Percentiles rank a stretch among this genome's conserved stretches.
Conservation (phyloP, 2,797 vertebrate genomes). For the Spinus olivaceus region DNA sequence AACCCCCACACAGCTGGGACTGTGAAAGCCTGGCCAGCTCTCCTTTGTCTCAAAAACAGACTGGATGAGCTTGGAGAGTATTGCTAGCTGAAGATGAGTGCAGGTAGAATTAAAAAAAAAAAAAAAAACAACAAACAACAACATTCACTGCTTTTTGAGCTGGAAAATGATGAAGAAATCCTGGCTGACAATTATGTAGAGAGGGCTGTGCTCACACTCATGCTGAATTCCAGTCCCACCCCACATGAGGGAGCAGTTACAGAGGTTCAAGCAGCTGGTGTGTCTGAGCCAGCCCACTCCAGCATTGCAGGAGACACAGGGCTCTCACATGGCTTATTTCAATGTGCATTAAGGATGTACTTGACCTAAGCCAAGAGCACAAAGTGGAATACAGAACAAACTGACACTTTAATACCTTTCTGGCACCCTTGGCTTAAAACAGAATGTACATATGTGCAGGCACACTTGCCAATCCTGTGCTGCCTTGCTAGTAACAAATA, state of each 20-base stretch:
- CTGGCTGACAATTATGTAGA: not conserved
- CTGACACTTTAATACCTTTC: not conserved
- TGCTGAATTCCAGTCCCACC: not conserved
- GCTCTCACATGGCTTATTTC: not conserved
- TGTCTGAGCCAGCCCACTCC: not conserved
- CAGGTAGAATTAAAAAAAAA: not conserved
- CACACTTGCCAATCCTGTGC: not conserved
- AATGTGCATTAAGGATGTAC: not conserved
- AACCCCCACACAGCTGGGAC: not conserved
- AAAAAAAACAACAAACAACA: accelerated
- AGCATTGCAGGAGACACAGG: accelerated
- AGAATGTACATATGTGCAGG: not conserved
- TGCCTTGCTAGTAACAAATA: not conserved
- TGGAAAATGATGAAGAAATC: not conserved
- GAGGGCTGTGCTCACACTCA: not conserved
- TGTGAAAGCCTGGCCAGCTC: not conserved
- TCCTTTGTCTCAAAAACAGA: not conserved
- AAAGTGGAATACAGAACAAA: not conserved
- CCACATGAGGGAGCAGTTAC: accelerated
- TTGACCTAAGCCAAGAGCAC: not conserved
- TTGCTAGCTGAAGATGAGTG: not conserved
- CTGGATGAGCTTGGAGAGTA: not conserved
- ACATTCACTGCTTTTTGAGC: not conserved
- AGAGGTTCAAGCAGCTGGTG: not conserved
- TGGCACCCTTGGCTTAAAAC: not conserved